These are phyloP conservation scores for Calidris pygmaea DNA, from an alignment of 2,113 vertebrate genomes.

Conservation along the genomic window DNA sequence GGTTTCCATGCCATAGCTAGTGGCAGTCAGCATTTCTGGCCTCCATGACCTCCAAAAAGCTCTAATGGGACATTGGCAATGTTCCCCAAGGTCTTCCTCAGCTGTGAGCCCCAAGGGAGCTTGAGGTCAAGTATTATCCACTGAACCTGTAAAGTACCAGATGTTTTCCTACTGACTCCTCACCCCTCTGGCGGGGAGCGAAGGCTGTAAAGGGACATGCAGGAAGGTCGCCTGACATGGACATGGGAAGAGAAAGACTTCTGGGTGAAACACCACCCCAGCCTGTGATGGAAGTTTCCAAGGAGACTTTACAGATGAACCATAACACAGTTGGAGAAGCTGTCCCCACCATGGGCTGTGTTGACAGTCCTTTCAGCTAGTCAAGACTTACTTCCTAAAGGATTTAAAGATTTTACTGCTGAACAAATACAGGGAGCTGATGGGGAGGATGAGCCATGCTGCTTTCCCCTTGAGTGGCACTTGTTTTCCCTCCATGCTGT, in stretches of 20 bases:
- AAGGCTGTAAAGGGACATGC: background rate
- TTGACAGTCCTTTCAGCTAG: background rate
- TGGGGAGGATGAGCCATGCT: background rate
- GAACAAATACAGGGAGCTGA: background rate
- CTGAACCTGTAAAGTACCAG: background rate
- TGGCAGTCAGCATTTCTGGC: background rate
- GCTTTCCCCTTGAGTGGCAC: fast-evolving
- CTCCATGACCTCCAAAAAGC: background rate
- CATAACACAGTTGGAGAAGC: background rate
- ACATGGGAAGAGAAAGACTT: background rate
- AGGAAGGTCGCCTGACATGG: background rate
- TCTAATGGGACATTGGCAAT: background rate
- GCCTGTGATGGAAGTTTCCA: background rate
- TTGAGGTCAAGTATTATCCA: background rate
- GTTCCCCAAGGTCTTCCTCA: background rate
- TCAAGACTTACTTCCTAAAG: background rate
- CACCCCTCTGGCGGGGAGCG: background rate
- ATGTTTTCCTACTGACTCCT: background rate
- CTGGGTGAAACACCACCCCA: background rate
- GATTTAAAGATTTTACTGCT: background rate
- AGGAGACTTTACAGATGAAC: background rate
- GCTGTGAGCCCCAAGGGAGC: background rate
- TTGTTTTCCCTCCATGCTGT: background rate
- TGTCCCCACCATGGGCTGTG: background rate
- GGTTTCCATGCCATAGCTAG: background rate